These are phyloP conservation scores for Sebastes schlegelii DNA, from an alignment of 2,113 vertebrate species.

Conservation along the genomic window DNA sequence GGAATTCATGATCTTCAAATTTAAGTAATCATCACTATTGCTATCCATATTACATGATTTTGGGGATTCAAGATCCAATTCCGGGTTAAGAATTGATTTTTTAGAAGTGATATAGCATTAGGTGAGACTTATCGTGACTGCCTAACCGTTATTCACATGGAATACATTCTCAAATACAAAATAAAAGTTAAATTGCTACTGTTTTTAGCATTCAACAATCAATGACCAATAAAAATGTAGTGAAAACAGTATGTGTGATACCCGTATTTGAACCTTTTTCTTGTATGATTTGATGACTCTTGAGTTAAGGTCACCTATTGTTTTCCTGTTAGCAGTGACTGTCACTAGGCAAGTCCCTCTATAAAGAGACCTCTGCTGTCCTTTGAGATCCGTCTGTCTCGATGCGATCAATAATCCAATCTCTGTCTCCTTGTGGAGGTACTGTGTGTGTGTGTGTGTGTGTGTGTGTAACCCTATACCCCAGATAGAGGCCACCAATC, in stretches of 20 bases:
- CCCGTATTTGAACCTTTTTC: neutral
- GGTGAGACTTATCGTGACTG: no score
- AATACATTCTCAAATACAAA: neutral
- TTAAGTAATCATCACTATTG: neutral
- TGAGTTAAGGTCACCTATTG: slow-evolving; percentile 69
- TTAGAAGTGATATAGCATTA: no score
- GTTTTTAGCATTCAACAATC: neutral
- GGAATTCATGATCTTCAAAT: neutral
- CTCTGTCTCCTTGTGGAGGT: slow-evolving; percentile 55
- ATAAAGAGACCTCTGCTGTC: slow-evolving; percentile 65
- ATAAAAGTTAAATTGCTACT: neutral
- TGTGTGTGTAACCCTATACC: slow-evolving; percentile 71
- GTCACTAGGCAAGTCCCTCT: slow-evolving; percentile 49
- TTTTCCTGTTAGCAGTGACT: slow-evolving; percentile 67
- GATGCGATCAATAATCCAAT: slow-evolving; percentile 78
- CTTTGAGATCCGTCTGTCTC: slow-evolving; percentile 66
- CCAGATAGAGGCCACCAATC: slow-evolving; percentile 56
- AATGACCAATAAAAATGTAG: neutral
- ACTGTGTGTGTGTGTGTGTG: slow-evolving; percentile 41
- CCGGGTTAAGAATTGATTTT: no score
- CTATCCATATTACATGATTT: neutral
- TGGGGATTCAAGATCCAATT: neutral
- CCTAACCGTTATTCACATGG: no score
- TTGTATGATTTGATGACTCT: slow-evolving; percentile 22
- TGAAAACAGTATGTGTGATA: neutral